phyloP scores from a whole-genome alignment of 2,888 invertebrate genomes.

The Rhamphomyia laevipes region DNA sequence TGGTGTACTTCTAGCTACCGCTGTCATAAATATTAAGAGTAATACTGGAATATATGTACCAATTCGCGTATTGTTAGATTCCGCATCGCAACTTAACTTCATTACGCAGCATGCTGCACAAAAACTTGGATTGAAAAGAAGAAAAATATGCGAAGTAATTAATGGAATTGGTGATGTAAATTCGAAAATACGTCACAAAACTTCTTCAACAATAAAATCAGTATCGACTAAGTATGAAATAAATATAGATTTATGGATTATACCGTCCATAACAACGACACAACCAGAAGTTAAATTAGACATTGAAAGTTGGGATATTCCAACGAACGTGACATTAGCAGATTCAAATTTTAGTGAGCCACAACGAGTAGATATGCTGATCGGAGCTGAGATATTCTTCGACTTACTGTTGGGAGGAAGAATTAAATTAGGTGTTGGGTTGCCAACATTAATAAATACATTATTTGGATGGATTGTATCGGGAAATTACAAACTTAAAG shows the following conservation, averaged over 20 bases:
- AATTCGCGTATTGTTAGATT: constrained; percentile 5
- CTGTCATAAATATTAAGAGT: not conserved
- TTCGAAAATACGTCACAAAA: not conserved
- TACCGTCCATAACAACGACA: not conserved
- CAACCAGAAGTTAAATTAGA: not conserved
- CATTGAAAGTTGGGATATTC: not conserved
- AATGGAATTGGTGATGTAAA: not conserved
- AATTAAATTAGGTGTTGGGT: not conserved
- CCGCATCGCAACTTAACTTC: constrained; percentile 5
- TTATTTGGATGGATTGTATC: constrained; percentile 7
- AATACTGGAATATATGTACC: not conserved
- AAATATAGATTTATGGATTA: not conserved
- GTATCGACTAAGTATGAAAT: not conserved
- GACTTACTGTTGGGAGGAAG: not conserved
- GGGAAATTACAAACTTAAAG: not conserved
- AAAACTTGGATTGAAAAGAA: not conserved
- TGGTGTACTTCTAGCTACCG: not conserved
- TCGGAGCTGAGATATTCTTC: constrained; percentile 6
- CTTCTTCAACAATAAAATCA: not conserved
- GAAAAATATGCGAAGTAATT: not conserved
- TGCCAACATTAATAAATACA: not conserved
- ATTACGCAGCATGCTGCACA: not conserved
- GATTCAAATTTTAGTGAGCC: constrained; percentile 5
- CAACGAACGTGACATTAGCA: constrained; percentile 4
- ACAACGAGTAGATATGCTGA: constrained; percentile 4